Evolutionary conservation across 1,140 invertebrate genomes (phyloP), one percentile per base, ranked within the genome.

Genomic region (Monochamus saltuarius): DNA sequence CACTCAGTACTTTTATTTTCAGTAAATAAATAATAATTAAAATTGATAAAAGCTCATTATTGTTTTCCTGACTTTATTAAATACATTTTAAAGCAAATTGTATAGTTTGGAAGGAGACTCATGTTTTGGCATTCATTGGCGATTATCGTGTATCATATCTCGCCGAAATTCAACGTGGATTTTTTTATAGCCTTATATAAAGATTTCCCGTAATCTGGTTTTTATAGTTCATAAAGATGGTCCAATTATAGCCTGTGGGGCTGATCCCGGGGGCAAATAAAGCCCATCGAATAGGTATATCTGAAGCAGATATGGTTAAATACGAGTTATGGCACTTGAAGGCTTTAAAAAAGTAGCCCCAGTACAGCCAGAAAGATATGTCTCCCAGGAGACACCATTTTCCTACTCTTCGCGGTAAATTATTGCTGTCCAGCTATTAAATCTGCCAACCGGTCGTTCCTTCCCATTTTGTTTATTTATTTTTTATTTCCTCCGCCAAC

Each of bases 381-480:
- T 49, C 47, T 64, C 66, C 64, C 66, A 11, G 17, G 64, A 56
- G 65, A 19, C 36, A 37, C 22, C 22, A 29, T 42, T 42, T 16
- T 22, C 14, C 46, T 17, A 16, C 45, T 34, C 51, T 36, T 46
- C 40, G 54, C 51, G 53, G 53, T 68, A 65, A 68, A 68, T 68
- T 61, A 65, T 61, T 56, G 38, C 50, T 51, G 57, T 62, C 64
- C 61, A 57, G 39, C 56, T 59, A 69, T 64, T 69, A 69, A 69
- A 69, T 64, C 56, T 64, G 39, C 54, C 66, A 62, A 56, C 59
- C 56, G 46, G 35, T 46, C 59, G 57, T 56, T 54, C 52, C 43
- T 49, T 45, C 13, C 51, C 54, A 58, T 36, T 62, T 57, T 62
- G 55, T 62, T 62, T 62, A 57, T 62, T 62, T 62, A 62, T 62